Base-by-base conservation (phyloP, 2,797 vertebrate species). In the Alfaro cultratus region DNA sequence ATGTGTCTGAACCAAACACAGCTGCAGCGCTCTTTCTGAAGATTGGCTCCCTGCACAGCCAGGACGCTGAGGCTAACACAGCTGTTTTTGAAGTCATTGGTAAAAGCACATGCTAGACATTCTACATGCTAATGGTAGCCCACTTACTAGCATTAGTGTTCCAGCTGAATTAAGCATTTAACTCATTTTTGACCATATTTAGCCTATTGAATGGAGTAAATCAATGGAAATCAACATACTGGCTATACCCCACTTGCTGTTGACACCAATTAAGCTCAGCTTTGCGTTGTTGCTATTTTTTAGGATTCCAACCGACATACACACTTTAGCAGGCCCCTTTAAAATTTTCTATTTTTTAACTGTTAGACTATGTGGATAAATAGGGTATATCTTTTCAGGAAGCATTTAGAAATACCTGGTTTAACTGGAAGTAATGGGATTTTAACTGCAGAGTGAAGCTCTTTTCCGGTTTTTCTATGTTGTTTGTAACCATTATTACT, bases 21-120 rank as follows among this genome's bases (percentile, higher is more conserved):
- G 95, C 97, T n/a, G 97, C 97, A 13, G 95, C 95, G 0, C 79
- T 96, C 79, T 95, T 99, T 70, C 88, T 99, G 87, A 97, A 97
- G 93, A 95, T 99, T 76, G 94, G 96, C 0, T 97, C 97, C 0
- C 94, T 98, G 79, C 98, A 97, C 93, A 95, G 95, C 78, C 97
- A 98, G 2, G 96, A 98, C 10, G 80, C 91, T 0, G 85, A 96
- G 60, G 94, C 97, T 79, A 97, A 96, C 91, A 89, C 60, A 0
- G 91, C 92, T 1, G 92, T 96, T 39, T 81, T 96, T 9, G 94
- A 95, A 76, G 91, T 88, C 45, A 83, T 87, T 8, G 95, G 96
- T 96, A 85, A 91, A 72, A 74, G 1, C 68, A 68, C 16, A 49
- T 49, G 46, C 41, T 34, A 34, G 34, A 34, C 34, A 34, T 34